These are phyloP conservation scores for Lepus oiostolus DNA, from an alignment of 2,797 vertebrate species.

Conservation along the genomic window DNA sequence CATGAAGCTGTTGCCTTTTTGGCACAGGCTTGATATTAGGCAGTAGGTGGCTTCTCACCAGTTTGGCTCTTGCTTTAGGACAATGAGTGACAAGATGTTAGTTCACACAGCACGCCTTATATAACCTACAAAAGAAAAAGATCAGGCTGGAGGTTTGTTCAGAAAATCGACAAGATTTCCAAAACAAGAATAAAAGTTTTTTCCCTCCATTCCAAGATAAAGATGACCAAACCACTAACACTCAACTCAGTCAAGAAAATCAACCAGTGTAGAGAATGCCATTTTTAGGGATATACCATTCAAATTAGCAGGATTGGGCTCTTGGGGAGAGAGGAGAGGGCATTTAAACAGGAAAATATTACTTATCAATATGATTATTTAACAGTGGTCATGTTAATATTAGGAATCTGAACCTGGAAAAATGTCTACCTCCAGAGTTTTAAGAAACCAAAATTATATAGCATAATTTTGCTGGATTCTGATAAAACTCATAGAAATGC, in stretches of 20 bases:
- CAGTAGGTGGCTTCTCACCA: constrained; percentile 63
- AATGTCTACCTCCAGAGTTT: neutral
- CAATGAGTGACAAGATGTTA: constrained; percentile 64
- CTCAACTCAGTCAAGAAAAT: constrained; percentile 28
- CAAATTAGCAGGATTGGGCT: neutral
- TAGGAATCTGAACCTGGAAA: neutral
- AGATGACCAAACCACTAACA: constrained; percentile 35
- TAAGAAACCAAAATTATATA: neutral
- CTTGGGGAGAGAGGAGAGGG: neutral
- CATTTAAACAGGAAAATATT: constrained; percentile 33
- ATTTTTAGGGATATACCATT: neutral
- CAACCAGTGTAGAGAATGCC: neutral
- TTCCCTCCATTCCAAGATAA: constrained; percentile 45
- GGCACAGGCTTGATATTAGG: constrained; percentile 51
- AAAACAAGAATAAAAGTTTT: constrained; percentile 60
- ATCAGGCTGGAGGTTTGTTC: constrained; percentile 48
- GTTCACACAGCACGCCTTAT: constrained; percentile 51
- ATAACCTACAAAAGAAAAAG: constrained; percentile 68
- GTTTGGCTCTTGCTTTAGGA: constrained; percentile 63
- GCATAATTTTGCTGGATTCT: constrained; percentile 5
- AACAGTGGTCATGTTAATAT: neutral
- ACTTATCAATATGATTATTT: constrained; percentile 14
- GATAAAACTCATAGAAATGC: neutral
- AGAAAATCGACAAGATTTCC: constrained; percentile 77
- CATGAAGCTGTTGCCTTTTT: constrained; percentile 50